These are phyloP conservation scores for Cydia fagiglandana DNA, from an alignment of 1,140 invertebrate species.

Conservation along the genomic window DNA sequence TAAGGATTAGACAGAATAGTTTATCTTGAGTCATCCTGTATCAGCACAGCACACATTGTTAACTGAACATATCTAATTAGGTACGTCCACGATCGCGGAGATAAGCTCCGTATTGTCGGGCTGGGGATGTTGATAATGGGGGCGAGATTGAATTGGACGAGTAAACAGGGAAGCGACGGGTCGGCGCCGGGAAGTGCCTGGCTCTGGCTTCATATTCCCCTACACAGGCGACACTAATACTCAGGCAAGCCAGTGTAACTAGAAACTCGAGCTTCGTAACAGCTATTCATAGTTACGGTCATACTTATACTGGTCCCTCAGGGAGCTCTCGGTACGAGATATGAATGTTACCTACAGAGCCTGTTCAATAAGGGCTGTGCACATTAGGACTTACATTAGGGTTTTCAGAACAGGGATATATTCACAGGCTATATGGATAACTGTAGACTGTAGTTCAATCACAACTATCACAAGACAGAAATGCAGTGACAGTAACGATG, in stretches of 20 bases:
- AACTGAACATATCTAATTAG: slow-evolving; percentile 29
- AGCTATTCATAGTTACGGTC: neutral
- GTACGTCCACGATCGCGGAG: slow-evolving; percentile 23
- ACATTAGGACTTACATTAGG: too few relatives aligned
- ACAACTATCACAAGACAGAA: too few relatives aligned
- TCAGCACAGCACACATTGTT: slow-evolving; percentile 30
- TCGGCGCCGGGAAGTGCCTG: slow-evolving; percentile 38
- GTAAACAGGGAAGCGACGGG: slow-evolving; percentile 39
- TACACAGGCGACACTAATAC: neutral
- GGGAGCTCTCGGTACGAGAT: too few relatives aligned
- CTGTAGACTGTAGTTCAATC: too few relatives aligned
- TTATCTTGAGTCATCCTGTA: slow-evolving; percentile 20
- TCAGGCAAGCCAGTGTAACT: neutral
- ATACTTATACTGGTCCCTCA: too few relatives aligned
- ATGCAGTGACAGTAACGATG: too few relatives aligned
- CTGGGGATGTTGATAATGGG: slow-evolving; percentile 21
- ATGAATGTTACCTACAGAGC: too few relatives aligned
- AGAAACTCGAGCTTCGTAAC: slow-evolving; percentile 27
- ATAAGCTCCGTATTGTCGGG: slow-evolving; percentile 29
- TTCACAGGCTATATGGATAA: too few relatives aligned
- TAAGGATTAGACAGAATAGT: neutral
- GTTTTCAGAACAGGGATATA: too few relatives aligned
- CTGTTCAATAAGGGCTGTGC: too few relatives aligned
- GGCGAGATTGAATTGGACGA: slow-evolving; percentile 44
- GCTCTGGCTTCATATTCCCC: slow-evolving; percentile 17